Evolutionary conservation across 2,113 vertebrate species (phyloP), one percentile per base, ranked within the genome.

Genomic region (Neolamprologus sp.): DNA sequence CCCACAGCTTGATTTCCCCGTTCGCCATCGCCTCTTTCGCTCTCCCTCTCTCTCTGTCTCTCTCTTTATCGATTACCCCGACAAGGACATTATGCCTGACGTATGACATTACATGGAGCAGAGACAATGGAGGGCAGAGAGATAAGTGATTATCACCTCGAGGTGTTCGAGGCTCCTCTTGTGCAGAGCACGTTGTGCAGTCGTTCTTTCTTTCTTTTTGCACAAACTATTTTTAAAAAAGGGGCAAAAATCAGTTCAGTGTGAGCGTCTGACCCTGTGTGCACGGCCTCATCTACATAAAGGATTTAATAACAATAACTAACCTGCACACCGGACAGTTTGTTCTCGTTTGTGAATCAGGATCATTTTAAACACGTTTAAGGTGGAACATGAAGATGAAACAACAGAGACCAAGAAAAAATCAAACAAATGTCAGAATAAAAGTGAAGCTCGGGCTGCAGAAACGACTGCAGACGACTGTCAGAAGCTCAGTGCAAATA

Each of bases 51-150:
- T 63, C 79, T 26, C 79, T 58, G 40, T 35, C 60, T 60, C 82
- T 71, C 35, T 80, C 90, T 19, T 14, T 49, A 88, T 92, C 7
- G 87, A 92, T 90, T 60, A 53, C 33, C 73, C 14, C 45, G n/a
- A 7, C 60, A 85, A 89, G 85, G 91, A 87, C 91, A 85, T 78
- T 28, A 53, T 54, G 54, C 9, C 82, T 89, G 83, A 87, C 45
- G 82, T 87, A 54, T 88, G 87, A 89, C 78, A 57, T 88, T 83
- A 82, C 65, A 82, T 7, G 53, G 49, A 88, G 73, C 60, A 81
- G 63, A 81, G 65, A 57, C 57, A 55, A 49, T n/a, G 81, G 81
- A 73, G 71, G 71, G 71, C 71, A 78, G 73, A 71, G 60, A 58
- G 85, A 80, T 75, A 19, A n/a, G 16, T 21, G 86, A 37, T 75